These are phyloP conservation scores for Lepidothrix coronata DNA, from an alignment of 2,113 vertebrate genomes.

Conservation along the genomic window DNA sequence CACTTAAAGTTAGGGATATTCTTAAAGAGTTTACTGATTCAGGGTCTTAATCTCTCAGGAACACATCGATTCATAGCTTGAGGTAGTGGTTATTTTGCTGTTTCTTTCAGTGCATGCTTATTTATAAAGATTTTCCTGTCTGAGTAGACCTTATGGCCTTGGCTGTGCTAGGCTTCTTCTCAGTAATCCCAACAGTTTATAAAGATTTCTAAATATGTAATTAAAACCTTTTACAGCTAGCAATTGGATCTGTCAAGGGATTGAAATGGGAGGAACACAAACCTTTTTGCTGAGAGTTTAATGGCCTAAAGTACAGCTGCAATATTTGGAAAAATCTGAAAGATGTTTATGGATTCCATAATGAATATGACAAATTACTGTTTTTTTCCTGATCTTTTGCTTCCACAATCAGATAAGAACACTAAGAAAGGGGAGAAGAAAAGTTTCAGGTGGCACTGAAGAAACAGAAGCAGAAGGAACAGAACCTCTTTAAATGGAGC, in stretches of 20 bases:
- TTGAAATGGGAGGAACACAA: not conserved
- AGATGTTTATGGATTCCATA: not conserved
- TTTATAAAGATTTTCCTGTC: constrained; percentile 13
- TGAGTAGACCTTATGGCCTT: not conserved
- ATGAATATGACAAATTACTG: not conserved
- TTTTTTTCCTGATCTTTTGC: not conserved
- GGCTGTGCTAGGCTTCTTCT: not conserved
- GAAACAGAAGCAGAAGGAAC: not conserved
- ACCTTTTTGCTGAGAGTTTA: constrained; percentile 3
- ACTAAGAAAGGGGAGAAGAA: not conserved
- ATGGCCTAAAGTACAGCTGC: not conserved
- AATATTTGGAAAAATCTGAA: not conserved
- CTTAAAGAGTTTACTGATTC: not conserved
- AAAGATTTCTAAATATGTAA: constrained; percentile 33
- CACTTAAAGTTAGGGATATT: not conserved
- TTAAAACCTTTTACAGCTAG: constrained; percentile 34
- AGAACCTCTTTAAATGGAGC: not conserved
- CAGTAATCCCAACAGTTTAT: constrained; percentile 14
- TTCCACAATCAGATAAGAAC: not conserved
- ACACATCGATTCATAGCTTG: not conserved
- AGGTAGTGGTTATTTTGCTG: not conserved
- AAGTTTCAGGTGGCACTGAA: not conserved
- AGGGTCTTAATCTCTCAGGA: not conserved
- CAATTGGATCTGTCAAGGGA: not conserved
- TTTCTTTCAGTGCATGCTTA: not conserved